Evolutionary conservation across 2,888 invertebrate genomes (phyloP).

Genomic region (Spodoptera exigua): DNA sequence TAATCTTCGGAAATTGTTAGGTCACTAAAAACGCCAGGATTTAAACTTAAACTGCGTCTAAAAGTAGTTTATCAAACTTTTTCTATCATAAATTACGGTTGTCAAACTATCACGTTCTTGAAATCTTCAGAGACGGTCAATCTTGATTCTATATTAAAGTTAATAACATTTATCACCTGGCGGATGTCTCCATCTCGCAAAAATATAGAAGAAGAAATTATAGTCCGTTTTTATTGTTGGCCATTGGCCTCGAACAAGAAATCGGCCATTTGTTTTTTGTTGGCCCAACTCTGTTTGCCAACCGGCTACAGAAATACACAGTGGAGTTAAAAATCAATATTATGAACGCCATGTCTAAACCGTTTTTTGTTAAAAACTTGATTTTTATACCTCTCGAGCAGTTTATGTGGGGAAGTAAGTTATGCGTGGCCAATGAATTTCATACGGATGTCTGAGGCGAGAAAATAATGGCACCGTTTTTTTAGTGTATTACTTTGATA

Average conservation of each 20-base stretch:
- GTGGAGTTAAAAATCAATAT: constrained; percentile 54
- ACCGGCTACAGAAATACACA: constrained; percentile 42
- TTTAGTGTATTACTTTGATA: constrained; percentile 36
- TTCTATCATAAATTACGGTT: too few species aligned
- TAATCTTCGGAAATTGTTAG: too few species aligned
- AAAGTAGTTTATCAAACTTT: too few species aligned
- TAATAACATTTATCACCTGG: constrained; percentile 8
- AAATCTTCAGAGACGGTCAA: too few species aligned
- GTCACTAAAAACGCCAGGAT: too few species aligned
- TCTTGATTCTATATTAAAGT: constrained; percentile 6
- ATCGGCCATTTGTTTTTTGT: constrained; percentile 45
- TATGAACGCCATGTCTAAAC: constrained; percentile 56
- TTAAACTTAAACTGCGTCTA: too few species aligned
- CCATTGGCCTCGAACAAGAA: constrained; percentile 46
- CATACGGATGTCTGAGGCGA: constrained; percentile 26
- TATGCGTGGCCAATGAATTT: constrained; percentile 55
- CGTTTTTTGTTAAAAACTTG: constrained; percentile 54
- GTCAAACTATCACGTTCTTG: too few species aligned
- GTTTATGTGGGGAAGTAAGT: constrained; percentile 48
- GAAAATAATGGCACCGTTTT: constrained; percentile 34
- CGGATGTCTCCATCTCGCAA: constrained; percentile 5
- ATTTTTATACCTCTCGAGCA: constrained; percentile 41
- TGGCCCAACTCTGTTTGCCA: constrained; percentile 50
- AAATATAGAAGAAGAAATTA: constrained; percentile 24
- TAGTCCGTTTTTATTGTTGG: constrained; percentile 23